Conservation (phyloP, 64 coral and sea anemone genomes). For the Porites australiensis region DNA sequence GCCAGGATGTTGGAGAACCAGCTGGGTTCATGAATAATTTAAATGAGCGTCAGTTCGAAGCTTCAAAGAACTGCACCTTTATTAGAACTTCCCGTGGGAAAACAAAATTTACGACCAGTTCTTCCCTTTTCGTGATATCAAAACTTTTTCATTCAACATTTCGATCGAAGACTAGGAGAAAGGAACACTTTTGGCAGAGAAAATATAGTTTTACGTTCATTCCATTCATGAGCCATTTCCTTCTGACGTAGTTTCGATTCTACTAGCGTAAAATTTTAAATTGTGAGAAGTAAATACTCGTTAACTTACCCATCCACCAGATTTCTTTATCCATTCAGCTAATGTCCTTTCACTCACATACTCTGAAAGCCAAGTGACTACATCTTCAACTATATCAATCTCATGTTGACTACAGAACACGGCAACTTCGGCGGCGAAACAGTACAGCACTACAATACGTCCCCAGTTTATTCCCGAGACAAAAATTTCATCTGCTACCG, state of each 20-base stretch:
- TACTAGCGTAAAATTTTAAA: conserved; percentile 46
- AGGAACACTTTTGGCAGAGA: not conserved
- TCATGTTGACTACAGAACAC: conserved; percentile 61
- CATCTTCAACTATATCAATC: conserved; percentile 55
- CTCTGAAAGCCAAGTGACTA: conserved; percentile 77
- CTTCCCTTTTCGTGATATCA: not conserved
- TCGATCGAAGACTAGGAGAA: not conserved
- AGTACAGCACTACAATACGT: conserved; percentile 78
- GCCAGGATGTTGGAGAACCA: not conserved
- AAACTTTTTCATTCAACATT: not conserved
- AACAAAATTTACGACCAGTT: not conserved
- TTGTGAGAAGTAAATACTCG: not conserved
- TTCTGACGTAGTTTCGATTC: not conserved
- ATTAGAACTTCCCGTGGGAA: conserved; percentile 35
- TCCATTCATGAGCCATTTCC: too few relatives aligned
- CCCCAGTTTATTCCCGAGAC: conserved; percentile 86
- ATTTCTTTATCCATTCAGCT: conserved; percentile 75
- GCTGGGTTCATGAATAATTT: conserved; percentile 43
- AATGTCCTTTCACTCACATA: conserved; percentile 65
- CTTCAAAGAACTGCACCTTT: not conserved
- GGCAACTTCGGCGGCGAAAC: conserved; percentile 74
- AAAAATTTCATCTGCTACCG: conserved; percentile 88
- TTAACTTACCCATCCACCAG: conserved; percentile 89
- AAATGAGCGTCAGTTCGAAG: not conserved
- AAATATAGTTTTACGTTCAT: not conserved